These are phyloP conservation scores for Oligia strigilis DNA, from an alignment of 2,888 invertebrate species.

Conservation along the genomic window DNA sequence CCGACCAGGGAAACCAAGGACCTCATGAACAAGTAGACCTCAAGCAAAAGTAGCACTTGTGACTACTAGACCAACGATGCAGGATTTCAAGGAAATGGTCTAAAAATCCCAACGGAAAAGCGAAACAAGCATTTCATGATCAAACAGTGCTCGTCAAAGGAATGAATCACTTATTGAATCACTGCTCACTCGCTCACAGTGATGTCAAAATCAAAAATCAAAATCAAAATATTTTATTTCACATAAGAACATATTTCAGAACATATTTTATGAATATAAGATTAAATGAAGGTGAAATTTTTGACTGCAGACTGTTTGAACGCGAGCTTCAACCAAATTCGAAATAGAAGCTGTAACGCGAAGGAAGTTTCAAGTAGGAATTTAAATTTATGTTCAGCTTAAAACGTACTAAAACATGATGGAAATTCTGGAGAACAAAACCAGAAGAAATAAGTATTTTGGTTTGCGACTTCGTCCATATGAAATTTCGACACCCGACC, in stretches of 20 bases:
- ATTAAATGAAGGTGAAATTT: constrained; percentile 17
- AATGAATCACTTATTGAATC: constrained; percentile 18
- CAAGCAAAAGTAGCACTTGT: no score
- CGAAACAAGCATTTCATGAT: background rate
- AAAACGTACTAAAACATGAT: background rate
- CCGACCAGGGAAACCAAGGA: background rate
- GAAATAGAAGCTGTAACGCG: background rate
- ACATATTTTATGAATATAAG: constrained; percentile 23
- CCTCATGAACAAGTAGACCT: no score
- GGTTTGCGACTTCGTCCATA: no score
- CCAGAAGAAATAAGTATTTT: background rate
- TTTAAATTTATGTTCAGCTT: constrained; percentile 28
- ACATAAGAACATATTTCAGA: no score
- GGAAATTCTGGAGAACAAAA: constrained; percentile 14
- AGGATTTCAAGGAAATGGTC: constrained; percentile 5
- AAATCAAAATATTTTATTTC: no score
- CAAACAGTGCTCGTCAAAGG: constrained; percentile 15
- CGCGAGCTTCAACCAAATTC: constrained; percentile 8
- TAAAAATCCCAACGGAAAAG: constrained; percentile 4
- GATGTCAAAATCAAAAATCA: no score
- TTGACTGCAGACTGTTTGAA: constrained; percentile 12
- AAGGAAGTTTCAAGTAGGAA: constrained; percentile 13
- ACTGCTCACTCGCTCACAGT: constrained; percentile 2
- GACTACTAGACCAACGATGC: background rate
- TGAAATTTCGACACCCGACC: no score